These are phyloP conservation scores for Microchrysa polita DNA, from an alignment of 2,888 invertebrate species.

Conservation along the genomic window DNA sequence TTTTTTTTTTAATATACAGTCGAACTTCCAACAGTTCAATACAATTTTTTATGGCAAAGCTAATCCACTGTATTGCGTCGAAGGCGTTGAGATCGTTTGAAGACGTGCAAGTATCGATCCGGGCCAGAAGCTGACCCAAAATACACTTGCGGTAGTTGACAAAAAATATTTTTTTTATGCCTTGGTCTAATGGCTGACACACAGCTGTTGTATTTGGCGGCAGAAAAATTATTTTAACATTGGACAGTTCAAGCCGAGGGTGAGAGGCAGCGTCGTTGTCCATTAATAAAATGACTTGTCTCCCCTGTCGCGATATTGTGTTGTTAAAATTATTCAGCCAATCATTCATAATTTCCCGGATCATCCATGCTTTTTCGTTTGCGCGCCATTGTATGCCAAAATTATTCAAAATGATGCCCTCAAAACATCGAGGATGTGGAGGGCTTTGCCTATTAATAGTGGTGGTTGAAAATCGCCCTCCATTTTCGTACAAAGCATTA, in stretches of 20 bases:
- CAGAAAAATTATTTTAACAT: background rate
- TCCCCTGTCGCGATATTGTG: constrained; percentile 43
- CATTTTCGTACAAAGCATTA: no score
- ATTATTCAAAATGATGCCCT: no score
- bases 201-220: background rate
- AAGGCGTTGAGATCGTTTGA: background rate
- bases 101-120: background rate
- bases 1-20: no score
- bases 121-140: background rate
- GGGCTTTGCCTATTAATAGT: no score
- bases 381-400: no score
- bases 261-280: constrained; percentile 45
- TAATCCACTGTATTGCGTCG: background rate
- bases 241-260: background rate
- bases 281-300: constrained; percentile 47
- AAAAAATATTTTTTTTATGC: background rate
- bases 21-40: no score
- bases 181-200: background rate
- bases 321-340: constrained; percentile 18
- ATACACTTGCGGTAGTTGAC: background rate
- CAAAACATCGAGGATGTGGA: no score
- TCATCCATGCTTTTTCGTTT: no score
- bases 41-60: background rate
- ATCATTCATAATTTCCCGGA: no score
- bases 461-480: no score